Base-by-base conservation (phyloP, 2,113 vertebrate genomes). In the Otolemur garnettii region DNA sequence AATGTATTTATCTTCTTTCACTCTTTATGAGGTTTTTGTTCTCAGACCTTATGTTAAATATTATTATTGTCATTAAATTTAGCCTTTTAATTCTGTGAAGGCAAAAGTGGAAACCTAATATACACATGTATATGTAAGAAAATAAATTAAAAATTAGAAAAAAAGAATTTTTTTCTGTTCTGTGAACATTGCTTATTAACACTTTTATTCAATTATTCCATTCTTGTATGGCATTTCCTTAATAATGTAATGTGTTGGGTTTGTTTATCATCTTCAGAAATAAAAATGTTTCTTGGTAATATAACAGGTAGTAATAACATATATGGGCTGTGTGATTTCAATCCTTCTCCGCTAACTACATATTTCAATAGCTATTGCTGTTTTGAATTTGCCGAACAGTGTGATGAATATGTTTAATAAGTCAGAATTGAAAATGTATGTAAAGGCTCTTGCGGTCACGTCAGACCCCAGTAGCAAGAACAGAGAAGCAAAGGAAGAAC, bases 251-350 rank as follows among this genome's bases (percentile, higher is more conserved):
- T 53, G 1, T 17, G 15, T 28, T 45, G 38, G 38, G n/a, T 78
- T 91, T 96, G 89, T 92, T 89, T 5, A 92, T 77, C 55, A 75
- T 50, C 60, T 85, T 92, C 85, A 84, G 66, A 90, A 77, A 42
- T 93, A 42, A 84, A 96, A 95, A 88, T 75, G 0, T 59, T 66
- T 75, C 64, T 55, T 94, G 15, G 24, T 78, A 85, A 95, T 68
- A 42, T 59, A 89, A 74, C 55, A 91, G 18, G 9, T n/a, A 90
- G 9, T n/a, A 90, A 78, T 59, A 69, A 60, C 85, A 33, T 55
- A 50, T 24, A 42, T 28, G 28, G 30, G 18, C n/a, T 74, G 3
- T 75, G 12, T 66, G 10, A 78, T 11, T 80, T 38, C 8, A 89
- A 2, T 89, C n/a, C 28, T 64, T 60, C n/a, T 87, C 75, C 17